Percentiles rank a stretch among this genome's conserved stretches.
Evolutionary conservation across 2,113 vertebrate species (phyloP).

Genomic region (Hirundichthys speculiger): DNA sequence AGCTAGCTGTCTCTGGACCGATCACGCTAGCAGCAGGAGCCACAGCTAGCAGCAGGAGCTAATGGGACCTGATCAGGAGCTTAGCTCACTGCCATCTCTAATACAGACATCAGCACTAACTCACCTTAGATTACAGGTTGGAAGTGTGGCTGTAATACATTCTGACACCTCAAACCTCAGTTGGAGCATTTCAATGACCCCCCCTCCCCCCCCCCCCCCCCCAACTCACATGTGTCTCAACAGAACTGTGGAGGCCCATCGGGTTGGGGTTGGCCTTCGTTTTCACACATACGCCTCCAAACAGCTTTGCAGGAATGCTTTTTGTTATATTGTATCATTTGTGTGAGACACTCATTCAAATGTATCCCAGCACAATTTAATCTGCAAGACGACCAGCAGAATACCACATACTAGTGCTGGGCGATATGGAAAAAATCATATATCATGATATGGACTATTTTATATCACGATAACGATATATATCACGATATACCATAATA

Average conservation of each 20-base stretch:
- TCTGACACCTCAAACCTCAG: conserved; percentile 77
- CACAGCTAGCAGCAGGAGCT: no score
- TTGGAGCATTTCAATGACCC: conserved; percentile 78
- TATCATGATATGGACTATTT: no score
- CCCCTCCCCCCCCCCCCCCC: no score
- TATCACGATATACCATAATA: no score
- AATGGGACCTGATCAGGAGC: conserved; percentile 79
- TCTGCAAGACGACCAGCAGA: background rate
- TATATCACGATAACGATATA: no score
- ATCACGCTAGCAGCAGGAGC: conserved; percentile 25
- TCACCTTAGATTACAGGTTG: conserved; percentile 74
- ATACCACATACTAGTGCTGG: no score
- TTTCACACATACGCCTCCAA: background rate
- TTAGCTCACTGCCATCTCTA: conserved; percentile 78
- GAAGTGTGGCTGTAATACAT: conserved; percentile 61
- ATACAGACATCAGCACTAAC: conserved; percentile 71
- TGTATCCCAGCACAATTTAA: background rate
- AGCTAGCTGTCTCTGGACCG: conserved; percentile 52
- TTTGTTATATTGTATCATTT: conserved; percentile 13
- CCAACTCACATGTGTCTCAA: conserved; percentile 15
- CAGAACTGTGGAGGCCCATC: conserved; percentile 22
- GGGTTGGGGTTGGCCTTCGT: background rate
- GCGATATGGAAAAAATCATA: no score
- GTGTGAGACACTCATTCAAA: background rate
- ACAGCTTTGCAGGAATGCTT: no score